Base-by-base conservation (phyloP, 2,888 invertebrate species). In the Tiliacea citrago region DNA sequence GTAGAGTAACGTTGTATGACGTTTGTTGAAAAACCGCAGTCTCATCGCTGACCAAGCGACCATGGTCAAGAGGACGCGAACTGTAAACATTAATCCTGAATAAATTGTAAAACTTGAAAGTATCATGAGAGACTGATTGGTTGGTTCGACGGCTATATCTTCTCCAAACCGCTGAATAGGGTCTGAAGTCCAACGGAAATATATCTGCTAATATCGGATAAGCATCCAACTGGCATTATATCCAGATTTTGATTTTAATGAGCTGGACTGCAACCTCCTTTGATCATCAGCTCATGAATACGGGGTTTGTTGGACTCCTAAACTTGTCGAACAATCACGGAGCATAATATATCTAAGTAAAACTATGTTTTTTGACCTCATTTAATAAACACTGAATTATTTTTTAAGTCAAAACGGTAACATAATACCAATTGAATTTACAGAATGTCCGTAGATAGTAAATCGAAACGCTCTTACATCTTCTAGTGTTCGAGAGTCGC, bases 401-500 rank as follows among this genome's bases (percentile, higher is more conserved):
- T 7, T 51, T 1, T 24, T 39, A 21, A 35, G 1, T 24, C 10
- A 39, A 29, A 68, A 55, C 12, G 7, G 16, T 51, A 29, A 35
- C 16, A 39, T 6, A 21, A 29, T 16, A 55, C 18, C 45, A n/a
- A 39, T 47, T 51, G 9, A 6, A 29, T 51, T 60, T 79, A 13
- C 21, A 24, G 29, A 39, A 47, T 29, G 9, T 21, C 35, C n/a
- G 3, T 65, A 73, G 1, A 79, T 29, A 51, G 53, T 13, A 65
- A 73, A 57, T 57, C 4, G 35, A 62, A 70, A 68, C 61, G 53
- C 29, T 29, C 47, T 61, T 18, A 49, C 13, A 57, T 53, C 58
- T 57, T 53, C 16, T n/a, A 68, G 21, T 24, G 13, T 61, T 88
- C 90, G 92, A 91, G 90, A 90, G 88, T 77, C 60, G 45, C 55